A percentile compares a stretch with the other conserved stretches of the same genome.
Conservation (phyloP, 2,888 invertebrate genomes). For the Melinopterus prodromus region DNA sequence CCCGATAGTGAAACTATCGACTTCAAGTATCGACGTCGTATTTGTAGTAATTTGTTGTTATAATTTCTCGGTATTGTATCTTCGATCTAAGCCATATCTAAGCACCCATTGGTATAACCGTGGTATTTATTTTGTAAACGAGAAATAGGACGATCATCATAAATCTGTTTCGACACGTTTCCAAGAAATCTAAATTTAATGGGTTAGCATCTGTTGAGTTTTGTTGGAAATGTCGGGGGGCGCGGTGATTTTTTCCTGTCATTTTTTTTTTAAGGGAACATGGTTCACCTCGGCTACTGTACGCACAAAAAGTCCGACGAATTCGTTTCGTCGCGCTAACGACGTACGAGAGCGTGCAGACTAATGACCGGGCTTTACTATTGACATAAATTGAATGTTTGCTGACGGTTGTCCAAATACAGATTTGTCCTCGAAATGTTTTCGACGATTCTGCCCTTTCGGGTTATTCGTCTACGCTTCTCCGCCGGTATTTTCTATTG, state of each 20-base stretch:
- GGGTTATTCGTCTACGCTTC: not conserved
- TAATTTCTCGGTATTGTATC: not conserved
- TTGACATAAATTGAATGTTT: conserved; percentile 4
- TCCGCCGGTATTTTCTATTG: not conserved
- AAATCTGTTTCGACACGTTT: not conserved
- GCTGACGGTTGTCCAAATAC: not conserved
- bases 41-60: not conserved
- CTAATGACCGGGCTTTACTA: conserved; percentile 4
- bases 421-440: not conserved
- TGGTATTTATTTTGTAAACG: too few relatives aligned
- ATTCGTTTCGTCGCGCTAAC: not conserved
- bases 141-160: not conserved
- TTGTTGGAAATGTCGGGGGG: not conserved
- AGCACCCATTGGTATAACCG: not conserved
- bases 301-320: not conserved
- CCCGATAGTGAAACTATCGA: not conserved
- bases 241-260: conserved; percentile 4
- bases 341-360: not conserved
- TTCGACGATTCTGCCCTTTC: not conserved
- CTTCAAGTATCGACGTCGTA: not conserved
- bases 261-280: not conserved
- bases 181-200: not conserved
- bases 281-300: not conserved
- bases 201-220: not conserved
- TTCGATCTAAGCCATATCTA: not conserved